Percentiles rank a stretch among this genome's conserved stretches.
Evolutionary conservation across 2,113 vertebrate species (phyloP).

Genomic region (Macquaria australasica): DNA sequence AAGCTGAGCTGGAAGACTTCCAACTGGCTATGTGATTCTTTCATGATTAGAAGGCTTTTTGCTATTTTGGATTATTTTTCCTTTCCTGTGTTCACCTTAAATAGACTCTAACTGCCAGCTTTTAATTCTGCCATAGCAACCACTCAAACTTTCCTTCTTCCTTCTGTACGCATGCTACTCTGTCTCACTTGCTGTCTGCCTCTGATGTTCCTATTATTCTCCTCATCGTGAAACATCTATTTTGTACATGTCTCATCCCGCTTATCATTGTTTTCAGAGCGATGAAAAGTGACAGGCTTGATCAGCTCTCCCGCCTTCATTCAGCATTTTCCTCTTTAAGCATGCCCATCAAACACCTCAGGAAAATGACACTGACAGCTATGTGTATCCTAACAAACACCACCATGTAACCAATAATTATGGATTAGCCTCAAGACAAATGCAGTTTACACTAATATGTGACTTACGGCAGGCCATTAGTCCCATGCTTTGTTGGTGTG

Average conservation of each 20-base stretch:
- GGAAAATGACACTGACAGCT: conserved; percentile 52
- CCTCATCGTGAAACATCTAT: conserved; percentile 41
- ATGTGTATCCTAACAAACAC: conserved; percentile 35
- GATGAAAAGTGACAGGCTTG: conserved; percentile 61
- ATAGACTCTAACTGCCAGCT: neutral
- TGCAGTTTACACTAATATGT: conserved; percentile 44
- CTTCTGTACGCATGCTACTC: conserved; percentile 7
- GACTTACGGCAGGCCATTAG: conserved; percentile 45
- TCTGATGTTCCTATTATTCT: conserved; percentile 39
- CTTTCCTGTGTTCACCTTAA: conserved; percentile 1
- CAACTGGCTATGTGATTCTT: neutral
- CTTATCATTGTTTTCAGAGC: conserved; percentile 43
- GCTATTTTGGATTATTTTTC: conserved; percentile 1
- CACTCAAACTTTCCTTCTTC: conserved; percentile 7
- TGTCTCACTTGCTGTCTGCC: conserved; percentile 32
- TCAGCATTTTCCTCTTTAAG: conserved; percentile 34
- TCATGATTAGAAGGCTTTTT: conserved; percentile 22
- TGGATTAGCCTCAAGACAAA: conserved; percentile 49
- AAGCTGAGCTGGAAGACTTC: conserved; percentile 3
- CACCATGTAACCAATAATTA: conserved; percentile 35
- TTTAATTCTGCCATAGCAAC: conserved; percentile 19
- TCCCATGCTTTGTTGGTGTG: conserved; percentile 58
- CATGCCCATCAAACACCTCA: conserved; percentile 33
- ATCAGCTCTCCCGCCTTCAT: conserved; percentile 35
- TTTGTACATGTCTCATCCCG: conserved; percentile 33